Percentiles rank a stretch among this genome's conserved stretches.
Conservation (phyloP, 2,797 vertebrate species). For the Ctenopoma kingsleyae region DNA sequence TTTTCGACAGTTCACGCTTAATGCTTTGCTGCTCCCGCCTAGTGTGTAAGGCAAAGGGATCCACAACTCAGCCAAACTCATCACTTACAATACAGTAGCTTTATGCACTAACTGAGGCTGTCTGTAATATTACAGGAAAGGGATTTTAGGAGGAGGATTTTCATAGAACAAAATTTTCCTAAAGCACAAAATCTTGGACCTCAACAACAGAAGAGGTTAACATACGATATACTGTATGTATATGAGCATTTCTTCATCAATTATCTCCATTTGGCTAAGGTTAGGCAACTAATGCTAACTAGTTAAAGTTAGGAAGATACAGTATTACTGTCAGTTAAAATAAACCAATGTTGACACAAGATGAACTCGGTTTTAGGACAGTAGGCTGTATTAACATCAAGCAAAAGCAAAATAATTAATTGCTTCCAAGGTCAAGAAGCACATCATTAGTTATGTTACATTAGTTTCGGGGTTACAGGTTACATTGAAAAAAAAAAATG, state of each 20-base stretch:
- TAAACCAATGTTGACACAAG: too few species aligned
- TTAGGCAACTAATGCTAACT: not conserved
- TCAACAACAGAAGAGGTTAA: not conserved
- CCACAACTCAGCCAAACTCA: constrained; percentile 26
- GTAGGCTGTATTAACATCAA: too few species aligned
- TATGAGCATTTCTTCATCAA: not conserved
- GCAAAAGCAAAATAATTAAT: too few species aligned
- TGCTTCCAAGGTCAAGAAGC: not conserved
- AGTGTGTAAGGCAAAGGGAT: constrained; percentile 16
- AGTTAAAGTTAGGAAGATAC: too few species aligned
- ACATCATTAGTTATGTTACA: not conserved
- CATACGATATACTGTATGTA: not conserved
- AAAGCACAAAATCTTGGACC: not conserved
- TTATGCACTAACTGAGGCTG: not conserved
- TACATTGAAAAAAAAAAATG: too few species aligned
- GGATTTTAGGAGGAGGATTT: not conserved
- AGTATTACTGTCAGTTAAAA: too few species aligned
- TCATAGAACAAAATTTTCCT: not conserved
- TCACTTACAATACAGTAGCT: constrained; percentile 11
- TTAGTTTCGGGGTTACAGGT: not conserved
- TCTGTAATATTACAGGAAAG: constrained; percentile 1
- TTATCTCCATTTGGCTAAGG: not conserved
- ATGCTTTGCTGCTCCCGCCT: constrained; percentile 32
- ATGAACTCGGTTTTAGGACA: too few species aligned
- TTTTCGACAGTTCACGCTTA: constrained; percentile 51